Conservation (phyloP, 2,888 invertebrate genomes). For the Nomada ferruginata region DNA sequence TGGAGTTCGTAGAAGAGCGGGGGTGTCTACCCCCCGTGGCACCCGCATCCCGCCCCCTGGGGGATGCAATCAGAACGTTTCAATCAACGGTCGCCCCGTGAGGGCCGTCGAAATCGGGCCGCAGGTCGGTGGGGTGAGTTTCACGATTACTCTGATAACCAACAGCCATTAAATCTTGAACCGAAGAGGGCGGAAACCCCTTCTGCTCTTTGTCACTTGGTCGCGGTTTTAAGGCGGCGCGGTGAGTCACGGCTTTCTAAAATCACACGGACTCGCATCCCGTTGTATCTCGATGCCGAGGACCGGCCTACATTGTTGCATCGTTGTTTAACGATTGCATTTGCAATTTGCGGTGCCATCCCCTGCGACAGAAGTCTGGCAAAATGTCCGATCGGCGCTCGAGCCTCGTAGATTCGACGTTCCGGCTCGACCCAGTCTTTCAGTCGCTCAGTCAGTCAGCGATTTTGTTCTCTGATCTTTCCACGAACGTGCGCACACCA, state of each 20-base stretch:
- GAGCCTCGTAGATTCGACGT: conserved; percentile 28
- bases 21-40: conserved; percentile 71
- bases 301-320: neutral
- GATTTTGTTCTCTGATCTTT: conserved; percentile 61
- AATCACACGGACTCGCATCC: conserved; percentile 30
- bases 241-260: conserved; percentile 73
- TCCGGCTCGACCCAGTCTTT: conserved; percentile 35
- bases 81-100: conserved; percentile 82
- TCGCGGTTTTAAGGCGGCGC: conserved; percentile 71
- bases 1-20: conserved; percentile 56
- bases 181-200: conserved; percentile 79
- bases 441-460: conserved; percentile 54
- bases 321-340: conserved; percentile 20
- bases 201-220: conserved; percentile 68
- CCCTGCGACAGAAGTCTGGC: neutral
- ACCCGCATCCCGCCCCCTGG: conserved; percentile 80
- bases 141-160: conserved; percentile 81
- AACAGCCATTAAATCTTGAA: conserved; percentile 82
- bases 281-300: conserved; percentile 43
- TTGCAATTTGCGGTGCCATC: conserved; percentile 2
- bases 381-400: conserved; percentile 25
- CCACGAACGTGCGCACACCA: conserved; percentile 19
- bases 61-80: conserved; percentile 84
- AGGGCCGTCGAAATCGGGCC: conserved; percentile 66
- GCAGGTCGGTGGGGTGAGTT: conserved; percentile 66